Evolutionary conservation across 2,797 vertebrate genomes (phyloP), one percentile per base, ranked within the genome.

Genomic region (Lycodopsis pacificus): DNA sequence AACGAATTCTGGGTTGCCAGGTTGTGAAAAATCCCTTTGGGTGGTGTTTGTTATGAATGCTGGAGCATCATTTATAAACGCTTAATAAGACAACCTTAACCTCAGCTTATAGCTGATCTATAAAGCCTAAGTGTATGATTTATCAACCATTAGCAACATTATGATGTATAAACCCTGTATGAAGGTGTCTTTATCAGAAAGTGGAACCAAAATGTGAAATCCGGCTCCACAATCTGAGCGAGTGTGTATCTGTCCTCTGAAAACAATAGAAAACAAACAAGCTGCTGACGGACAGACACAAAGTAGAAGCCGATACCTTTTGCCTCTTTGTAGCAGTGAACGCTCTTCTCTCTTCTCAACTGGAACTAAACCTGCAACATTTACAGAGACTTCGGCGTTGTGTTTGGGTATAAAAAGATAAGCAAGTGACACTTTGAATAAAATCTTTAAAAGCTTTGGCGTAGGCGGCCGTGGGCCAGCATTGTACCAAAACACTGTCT

Each of bases 401-500:
- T 42, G 44, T 44, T 63, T 62, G 32, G 19, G 3, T 69, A 30
- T 48, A 64, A 30, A 51, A n/a, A 49, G 48, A 67, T 62, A 61
- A 38, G 68, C 7, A 46, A 73, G n/a, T 44, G 17, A 36, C 15
- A 38, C 30, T 76, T 73, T 73, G 72, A 71, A 75, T 68, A 40
- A 70, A 64, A 76, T 13, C 38, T 11, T 25, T 65, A 9, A 72
- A 77, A 44, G 69, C 48, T 66, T 30, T 12, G 7, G 44, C 42
- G 68, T 25, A 25, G 69, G 63, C 4, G 17, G 32, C 30, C 32
- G 51, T 32, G 36, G 65, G 40, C 22, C 38, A 38, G 8, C 12
- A 20, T 49, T 66, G 40, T 5, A 54, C 59, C 46, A 36, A 56
- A 75, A 76, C 38, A 42, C 0, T 32, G 20, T 59, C 53, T 66